Evolutionary conservation across 2,888 invertebrate genomes (phyloP).

Genomic region (Subacronicta megacephala): DNA sequence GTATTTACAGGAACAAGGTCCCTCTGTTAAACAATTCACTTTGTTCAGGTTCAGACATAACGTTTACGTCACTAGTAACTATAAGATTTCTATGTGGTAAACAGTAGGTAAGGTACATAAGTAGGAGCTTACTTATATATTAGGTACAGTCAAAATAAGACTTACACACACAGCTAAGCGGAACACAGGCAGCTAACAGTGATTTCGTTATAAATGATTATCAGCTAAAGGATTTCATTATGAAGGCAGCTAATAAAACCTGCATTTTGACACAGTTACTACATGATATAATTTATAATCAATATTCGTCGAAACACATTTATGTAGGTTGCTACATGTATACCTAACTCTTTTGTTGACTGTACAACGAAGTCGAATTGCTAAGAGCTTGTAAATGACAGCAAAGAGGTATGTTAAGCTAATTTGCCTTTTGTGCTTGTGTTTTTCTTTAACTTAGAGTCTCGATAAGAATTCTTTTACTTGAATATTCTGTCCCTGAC

Average conservation of each 20-base stretch:
- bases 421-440: constrained; percentile 10
- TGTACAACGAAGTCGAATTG: neutral
- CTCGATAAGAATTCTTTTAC: constrained; percentile 5
- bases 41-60: neutral
- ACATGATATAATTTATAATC: too few species aligned
- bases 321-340: too few species aligned
- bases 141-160: too few species aligned
- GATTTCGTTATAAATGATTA: too few species aligned
- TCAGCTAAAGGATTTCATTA: too few species aligned
- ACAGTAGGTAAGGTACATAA: neutral
- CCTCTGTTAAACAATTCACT: neutral
- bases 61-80: neutral
- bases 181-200: too few species aligned
- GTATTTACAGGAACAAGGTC: neutral
- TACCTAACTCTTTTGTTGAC: too few species aligned
- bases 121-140: neutral
- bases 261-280: too few species aligned
- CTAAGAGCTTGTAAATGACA: constrained; percentile 1
- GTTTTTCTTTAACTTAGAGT: neutral
- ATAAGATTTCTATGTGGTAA: neutral
- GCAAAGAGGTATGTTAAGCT: constrained; percentile 15
- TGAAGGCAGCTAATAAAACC: too few species aligned
- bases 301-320: too few species aligned
- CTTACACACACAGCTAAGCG: too few species aligned
- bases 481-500: constrained; percentile 18